phyloP scores from a whole-genome alignment of 2,888 invertebrate genomes.

The Griposia aprilina region DNA sequence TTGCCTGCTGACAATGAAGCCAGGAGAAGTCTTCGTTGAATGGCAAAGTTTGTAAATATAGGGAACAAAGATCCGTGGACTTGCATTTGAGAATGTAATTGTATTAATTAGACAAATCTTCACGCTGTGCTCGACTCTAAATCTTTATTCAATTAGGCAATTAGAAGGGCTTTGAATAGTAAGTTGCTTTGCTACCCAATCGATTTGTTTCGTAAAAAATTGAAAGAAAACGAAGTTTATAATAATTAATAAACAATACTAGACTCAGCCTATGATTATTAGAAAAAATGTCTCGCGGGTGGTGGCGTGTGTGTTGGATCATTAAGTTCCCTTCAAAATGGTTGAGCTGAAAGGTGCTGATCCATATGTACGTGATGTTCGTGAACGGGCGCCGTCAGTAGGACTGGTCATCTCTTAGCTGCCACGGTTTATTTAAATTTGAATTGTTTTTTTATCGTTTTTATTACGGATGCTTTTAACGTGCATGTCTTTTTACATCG shows the following conservation, averaged over 20 bases:
- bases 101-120: slow-evolving; percentile 68
- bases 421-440: too few relatives aligned
- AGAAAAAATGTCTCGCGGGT: too few relatives aligned
- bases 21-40: slow-evolving; percentile 67
- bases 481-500: too few relatives aligned
- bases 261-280: background rate
- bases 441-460: too few relatives aligned
- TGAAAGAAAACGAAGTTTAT: slow-evolving; percentile 8
- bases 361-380: too few relatives aligned
- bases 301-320: too few relatives aligned
- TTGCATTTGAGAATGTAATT: slow-evolving; percentile 64
- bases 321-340: too few relatives aligned
- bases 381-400: too few relatives aligned
- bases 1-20: slow-evolving; percentile 69
- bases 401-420: too few relatives aligned
- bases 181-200: slow-evolving; percentile 44
- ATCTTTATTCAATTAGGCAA: slow-evolving; percentile 67
- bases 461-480: too few relatives aligned
- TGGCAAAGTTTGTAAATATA: slow-evolving; percentile 70
- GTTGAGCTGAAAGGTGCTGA: too few relatives aligned
- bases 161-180: slow-evolving; percentile 61
- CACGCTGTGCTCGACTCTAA: slow-evolving; percentile 50
- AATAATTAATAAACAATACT: background rate
- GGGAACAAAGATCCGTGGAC: slow-evolving; percentile 64
- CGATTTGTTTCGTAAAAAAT: slow-evolving; percentile 29